Percentiles rank a stretch among this genome's conserved stretches.
Conservation (phyloP, 2,113 vertebrate species). For the Macrotis lagotis region DNA sequence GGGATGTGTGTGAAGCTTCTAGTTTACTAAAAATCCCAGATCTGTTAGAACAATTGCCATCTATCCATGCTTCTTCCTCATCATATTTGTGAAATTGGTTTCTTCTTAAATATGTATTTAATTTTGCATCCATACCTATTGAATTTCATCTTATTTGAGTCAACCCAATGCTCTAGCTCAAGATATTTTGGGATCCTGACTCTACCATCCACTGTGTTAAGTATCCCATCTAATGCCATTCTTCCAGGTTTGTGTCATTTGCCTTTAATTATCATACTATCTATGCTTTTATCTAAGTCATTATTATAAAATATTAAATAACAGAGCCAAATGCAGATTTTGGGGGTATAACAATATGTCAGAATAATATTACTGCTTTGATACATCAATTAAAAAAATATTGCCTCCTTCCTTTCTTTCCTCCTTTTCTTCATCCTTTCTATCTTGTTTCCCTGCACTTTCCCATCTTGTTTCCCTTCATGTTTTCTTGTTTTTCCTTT, state of each 20-base stretch:
- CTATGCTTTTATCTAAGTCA: not conserved
- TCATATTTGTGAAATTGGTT: not conserved
- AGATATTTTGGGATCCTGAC: not conserved
- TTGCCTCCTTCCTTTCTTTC: not conserved
- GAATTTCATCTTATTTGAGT: not conserved
- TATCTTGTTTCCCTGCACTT: too few species aligned
- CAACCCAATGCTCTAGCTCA: not conserved
- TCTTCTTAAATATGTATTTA: not conserved
- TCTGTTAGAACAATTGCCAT: not conserved
- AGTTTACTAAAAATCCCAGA: not conserved
- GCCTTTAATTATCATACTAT: not conserved
- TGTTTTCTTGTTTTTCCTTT: too few species aligned
- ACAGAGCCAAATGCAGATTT: not conserved
- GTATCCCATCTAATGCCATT: rapidly evolving
- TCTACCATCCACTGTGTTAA: not conserved
- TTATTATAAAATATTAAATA: not conserved
- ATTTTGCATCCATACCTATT: not conserved
- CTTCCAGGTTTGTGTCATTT: not conserved
- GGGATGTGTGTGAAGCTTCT: not conserved
- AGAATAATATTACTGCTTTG: not conserved
- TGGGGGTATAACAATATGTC: not conserved
- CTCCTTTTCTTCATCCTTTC: too few species aligned
- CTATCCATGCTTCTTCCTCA: not conserved
- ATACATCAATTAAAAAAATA: not conserved
- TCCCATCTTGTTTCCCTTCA: too few species aligned